These are phyloP conservation scores for Panorpa germanica DNA, from an alignment of 2,888 invertebrate genomes.

Conservation along the genomic window DNA sequence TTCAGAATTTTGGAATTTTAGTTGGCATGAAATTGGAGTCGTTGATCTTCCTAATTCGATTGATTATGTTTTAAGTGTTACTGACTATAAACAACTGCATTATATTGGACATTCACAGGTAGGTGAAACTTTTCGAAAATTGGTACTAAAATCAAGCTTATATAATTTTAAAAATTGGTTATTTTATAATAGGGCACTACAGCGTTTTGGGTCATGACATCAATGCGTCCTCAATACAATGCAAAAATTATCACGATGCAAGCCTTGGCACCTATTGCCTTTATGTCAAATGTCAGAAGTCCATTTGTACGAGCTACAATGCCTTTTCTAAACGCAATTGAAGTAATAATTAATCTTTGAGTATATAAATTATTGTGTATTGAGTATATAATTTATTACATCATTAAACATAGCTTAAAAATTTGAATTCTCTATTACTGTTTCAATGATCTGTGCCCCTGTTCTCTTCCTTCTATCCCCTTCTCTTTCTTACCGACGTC, in stretches of 20 bases:
- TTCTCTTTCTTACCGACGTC: no score
- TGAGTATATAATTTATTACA: no score
- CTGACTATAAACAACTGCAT: constrained; percentile 23
- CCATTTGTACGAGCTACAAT: constrained; percentile 24
- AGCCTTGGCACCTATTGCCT: constrained; percentile 37
- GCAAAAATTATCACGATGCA: constrained; percentile 30
- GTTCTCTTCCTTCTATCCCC: no score
- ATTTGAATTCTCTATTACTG: no score
- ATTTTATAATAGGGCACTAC: constrained; percentile 35
- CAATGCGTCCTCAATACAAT: constrained; percentile 30
- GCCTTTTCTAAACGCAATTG: no score
- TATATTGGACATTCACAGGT: constrained; percentile 36
- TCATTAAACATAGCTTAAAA: no score
- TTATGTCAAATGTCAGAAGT: constrained; percentile 25
- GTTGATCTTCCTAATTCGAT: constrained; percentile 34
- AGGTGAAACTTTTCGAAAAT: no score
- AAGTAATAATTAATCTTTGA: no score
- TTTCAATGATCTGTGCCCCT: no score
- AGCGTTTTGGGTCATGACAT: constrained; percentile 31
- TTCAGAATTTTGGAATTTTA: constrained; percentile 12
- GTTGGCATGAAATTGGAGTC: constrained; percentile 31
- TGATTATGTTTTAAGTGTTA: constrained; percentile 22
- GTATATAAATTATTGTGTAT: no score
- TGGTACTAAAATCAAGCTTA: no score
- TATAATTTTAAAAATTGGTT: no score